Evolutionary conservation across 2,888 invertebrate genomes (phyloP).

Genomic region (Strigamia transsilvanica): DNA sequence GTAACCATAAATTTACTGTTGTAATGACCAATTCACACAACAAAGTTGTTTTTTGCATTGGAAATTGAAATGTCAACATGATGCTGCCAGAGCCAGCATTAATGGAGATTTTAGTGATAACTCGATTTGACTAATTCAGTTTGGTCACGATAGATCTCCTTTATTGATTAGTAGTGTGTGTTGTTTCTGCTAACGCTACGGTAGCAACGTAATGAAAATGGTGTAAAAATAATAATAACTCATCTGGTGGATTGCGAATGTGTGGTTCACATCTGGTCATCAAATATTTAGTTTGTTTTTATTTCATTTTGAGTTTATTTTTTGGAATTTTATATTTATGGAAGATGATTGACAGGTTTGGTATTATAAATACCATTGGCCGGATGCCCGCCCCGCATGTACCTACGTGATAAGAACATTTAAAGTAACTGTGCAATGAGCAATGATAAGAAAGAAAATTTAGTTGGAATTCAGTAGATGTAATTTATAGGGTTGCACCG

Average conservation of each 20-base stretch:
- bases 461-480: background rate
- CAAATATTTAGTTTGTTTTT: too few species aligned
- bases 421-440: too few species aligned
- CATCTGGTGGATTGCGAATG: too few species aligned
- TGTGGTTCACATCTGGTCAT: too few species aligned
- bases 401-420: background rate
- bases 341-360: background rate
- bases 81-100: background rate
- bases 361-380: background rate
- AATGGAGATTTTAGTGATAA: background rate
- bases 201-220: too few species aligned
- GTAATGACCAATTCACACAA: background rate
- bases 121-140: background rate
- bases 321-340: background rate
- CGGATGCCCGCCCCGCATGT: background rate
- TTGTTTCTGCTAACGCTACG: too few species aligned
- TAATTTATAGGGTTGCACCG: too few species aligned
- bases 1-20: background rate
- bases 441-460: background rate
- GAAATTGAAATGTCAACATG: background rate
- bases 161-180: too few species aligned
- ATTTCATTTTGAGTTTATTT: too few species aligned
- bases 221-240: too few species aligned
- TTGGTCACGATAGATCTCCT: background rate
- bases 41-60: background rate